A percentile compares a stretch with the other conserved stretches of the same genome.
These are phyloP conservation scores for Rhopalosiphum padi DNA, from an alignment of 1,140 invertebrate genomes.

Conservation along the genomic window DNA sequence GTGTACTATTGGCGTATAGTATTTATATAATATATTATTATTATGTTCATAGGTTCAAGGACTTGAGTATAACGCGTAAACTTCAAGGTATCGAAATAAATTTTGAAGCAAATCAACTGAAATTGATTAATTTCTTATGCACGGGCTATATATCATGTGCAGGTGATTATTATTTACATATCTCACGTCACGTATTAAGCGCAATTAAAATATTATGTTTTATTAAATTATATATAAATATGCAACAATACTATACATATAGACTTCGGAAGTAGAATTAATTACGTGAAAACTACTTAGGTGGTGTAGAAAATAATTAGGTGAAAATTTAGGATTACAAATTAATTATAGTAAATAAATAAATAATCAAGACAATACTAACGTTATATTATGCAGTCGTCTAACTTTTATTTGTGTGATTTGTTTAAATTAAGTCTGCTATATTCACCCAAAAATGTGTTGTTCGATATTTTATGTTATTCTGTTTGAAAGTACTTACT, in stretches of 20 bases:
- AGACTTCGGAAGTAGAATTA: neutral
- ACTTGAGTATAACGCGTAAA: neutral
- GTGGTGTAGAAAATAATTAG: neutral
- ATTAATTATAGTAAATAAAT: neutral
- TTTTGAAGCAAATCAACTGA: neutral
- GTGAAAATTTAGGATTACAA: neutral
- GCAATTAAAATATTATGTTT: neutral
- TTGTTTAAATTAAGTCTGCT: neutral
- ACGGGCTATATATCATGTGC: neutral
- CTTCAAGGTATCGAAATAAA: neutral
- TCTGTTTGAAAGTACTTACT: neutral
- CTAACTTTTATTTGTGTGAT: neutral
- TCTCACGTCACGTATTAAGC: neutral
- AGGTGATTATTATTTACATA: neutral
- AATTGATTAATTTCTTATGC: neutral
- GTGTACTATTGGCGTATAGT: neutral
- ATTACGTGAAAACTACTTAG: neutral
- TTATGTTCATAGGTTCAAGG: slow-evolving; percentile 16
- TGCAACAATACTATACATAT: too few relatives aligned
- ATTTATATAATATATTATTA: neutral
- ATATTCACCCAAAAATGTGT: neutral
- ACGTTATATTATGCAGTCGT: neutral
- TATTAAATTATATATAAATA: neutral
- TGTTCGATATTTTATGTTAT: neutral
- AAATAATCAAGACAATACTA: neutral